These are phyloP conservation scores for Drosophila jambulina DNA, from an alignment of 1,140 invertebrate species.

Conservation along the genomic window DNA sequence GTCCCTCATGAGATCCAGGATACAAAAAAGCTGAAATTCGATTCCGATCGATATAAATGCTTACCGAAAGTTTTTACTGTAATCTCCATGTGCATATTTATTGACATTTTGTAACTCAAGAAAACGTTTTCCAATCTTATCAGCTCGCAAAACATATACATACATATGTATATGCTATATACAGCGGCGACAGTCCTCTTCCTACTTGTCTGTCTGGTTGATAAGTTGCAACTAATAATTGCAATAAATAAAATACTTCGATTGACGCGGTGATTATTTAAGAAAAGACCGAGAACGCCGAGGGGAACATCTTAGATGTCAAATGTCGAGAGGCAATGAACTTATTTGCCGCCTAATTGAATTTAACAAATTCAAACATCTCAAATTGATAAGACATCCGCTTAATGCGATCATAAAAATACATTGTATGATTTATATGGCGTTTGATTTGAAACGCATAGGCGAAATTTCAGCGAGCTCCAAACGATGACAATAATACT, in stretches of 20 bases:
- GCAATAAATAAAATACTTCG: conserved; percentile 40
- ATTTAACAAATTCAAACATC: conserved; percentile 77
- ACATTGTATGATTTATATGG: conserved; percentile 71
- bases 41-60: not conserved
- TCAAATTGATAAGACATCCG: conserved; percentile 60
- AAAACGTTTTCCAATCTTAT: conserved; percentile 12
- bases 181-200: conserved; percentile 15
- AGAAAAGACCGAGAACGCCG: conserved; percentile 1
- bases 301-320: conserved; percentile 31
- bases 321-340: conserved; percentile 77
- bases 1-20: not conserved
- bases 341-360: conserved; percentile 79
- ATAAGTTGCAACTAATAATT: conserved; percentile 42
- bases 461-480: conserved; percentile 50
- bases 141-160: conserved; percentile 1
- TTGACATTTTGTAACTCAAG: not conserved
- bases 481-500: conserved; percentile 48
- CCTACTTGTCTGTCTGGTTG: conserved; percentile 40
- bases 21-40: not conserved
- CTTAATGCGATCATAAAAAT: conserved; percentile 45
- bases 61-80: not conserved
- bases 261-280: conserved; percentile 28
- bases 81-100: not conserved
- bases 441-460: conserved; percentile 27
- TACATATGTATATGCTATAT: not conserved